These are phyloP conservation scores for Rotaria socialis DNA, from an alignment of 2,888 invertebrate species.

Conservation along the genomic window DNA sequence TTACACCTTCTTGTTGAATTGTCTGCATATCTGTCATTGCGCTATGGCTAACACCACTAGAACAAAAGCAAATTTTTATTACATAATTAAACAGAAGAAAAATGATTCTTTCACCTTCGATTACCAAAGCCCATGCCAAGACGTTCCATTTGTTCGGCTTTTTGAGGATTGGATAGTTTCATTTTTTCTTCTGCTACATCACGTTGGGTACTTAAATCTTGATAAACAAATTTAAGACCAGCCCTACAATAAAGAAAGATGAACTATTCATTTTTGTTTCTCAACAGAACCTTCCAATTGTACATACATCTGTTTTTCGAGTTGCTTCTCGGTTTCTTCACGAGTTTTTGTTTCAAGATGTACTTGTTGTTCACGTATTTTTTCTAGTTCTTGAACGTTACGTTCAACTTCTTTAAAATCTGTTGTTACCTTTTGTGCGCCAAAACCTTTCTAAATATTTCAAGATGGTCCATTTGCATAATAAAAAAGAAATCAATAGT, in stretches of 20 bases:
- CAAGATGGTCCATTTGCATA: background rate
- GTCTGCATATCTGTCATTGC: constrained; percentile 82
- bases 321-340: constrained; percentile 68
- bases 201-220: constrained; percentile 56
- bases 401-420: constrained; percentile 91
- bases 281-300: no score
- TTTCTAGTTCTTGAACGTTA: constrained; percentile 70
- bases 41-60: constrained; percentile 69
- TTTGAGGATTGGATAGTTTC: constrained; percentile 72
- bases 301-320: constrained; percentile 50
- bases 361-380: constrained; percentile 47
- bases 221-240: constrained; percentile 57
- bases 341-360: constrained; percentile 52
- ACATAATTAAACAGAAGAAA: no score
- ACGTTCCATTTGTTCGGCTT: constrained; percentile 80
- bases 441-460: constrained; percentile 71
- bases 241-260: constrained; percentile 52
- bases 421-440: constrained; percentile 86
- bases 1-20: constrained; percentile 73
- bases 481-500: background rate
- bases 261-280: background rate
- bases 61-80: constrained; percentile 44
- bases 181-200: constrained; percentile 70
- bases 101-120: constrained; percentile 49
- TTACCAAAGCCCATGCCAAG: constrained; percentile 74